Percentiles rank a stretch among this genome's conserved stretches.
Evolutionary conservation across 1,140 invertebrate species (phyloP).

Genomic region (Brachionus angularis): DNA sequence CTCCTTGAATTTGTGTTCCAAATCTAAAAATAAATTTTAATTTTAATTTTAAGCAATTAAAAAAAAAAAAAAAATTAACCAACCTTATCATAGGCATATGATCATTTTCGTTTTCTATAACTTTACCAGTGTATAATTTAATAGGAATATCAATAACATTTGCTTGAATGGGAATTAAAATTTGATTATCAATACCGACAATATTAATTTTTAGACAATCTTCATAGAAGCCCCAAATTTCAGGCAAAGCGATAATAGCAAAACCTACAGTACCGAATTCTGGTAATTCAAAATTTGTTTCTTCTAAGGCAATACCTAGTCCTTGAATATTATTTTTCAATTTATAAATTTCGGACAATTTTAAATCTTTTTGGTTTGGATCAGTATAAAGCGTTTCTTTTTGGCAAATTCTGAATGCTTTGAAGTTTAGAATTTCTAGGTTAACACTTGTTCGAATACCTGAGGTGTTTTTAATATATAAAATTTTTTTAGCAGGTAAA

Average conservation of each 20-base stretch:
- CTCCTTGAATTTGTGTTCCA: conserved; percentile 2
- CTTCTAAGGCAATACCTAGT: conserved; percentile 21
- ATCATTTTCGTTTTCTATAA: neutral
- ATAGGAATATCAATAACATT: conserved; percentile 1
- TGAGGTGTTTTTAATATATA: conserved; percentile 36
- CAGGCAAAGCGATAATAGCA: neutral
- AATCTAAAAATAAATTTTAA: too few species aligned
- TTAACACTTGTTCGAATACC: conserved; percentile 12
- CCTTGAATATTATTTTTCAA: neutral
- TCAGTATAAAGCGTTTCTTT: conserved; percentile 1
- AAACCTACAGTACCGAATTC: conserved; percentile 9
- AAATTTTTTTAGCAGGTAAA: neutral
- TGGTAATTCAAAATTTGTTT: conserved; percentile 11
- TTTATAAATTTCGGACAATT: conserved; percentile 11
- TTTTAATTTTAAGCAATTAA: too few species aligned
- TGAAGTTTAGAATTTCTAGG: conserved; percentile 9
- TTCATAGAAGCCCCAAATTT: conserved; percentile 27
- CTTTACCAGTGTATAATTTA: conserved; percentile 31
- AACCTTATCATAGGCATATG: conserved; percentile 26
- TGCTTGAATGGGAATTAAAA: neutral
- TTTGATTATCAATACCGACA: neutral
- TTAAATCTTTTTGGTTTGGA: neutral
- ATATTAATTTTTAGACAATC: conserved; percentile 4
- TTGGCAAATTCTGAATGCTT: neutral
- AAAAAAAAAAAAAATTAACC: too few species aligned